phyloP scores from a whole-genome alignment of 2,797 vertebrate genomes.

The Lacerta bilineata region DNA sequence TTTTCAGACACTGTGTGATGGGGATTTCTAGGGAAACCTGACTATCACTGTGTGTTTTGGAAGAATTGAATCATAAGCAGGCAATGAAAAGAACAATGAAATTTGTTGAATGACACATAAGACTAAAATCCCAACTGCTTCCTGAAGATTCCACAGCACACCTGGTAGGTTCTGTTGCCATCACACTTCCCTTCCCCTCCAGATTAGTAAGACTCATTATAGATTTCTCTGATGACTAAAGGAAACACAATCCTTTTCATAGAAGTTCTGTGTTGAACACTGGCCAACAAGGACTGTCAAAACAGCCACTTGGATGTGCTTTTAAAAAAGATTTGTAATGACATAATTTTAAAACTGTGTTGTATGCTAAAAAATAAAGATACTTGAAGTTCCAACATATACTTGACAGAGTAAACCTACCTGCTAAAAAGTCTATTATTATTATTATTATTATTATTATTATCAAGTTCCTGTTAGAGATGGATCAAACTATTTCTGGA shows the following conservation, averaged over 20 bases:
- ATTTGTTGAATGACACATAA: not conserved
- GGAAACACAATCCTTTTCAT: not conserved
- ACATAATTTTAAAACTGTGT: not conserved
- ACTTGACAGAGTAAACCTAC: not conserved
- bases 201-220: not conserved
- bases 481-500: not conserved
- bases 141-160: not conserved
- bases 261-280: too few species aligned
- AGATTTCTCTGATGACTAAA: not conserved
- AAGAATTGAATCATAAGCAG: not conserved
- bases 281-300: not conserved
- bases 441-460: conserved; percentile 19
- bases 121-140: not conserved
- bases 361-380: not conserved
- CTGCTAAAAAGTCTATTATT: not conserved
- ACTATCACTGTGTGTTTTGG: not conserved
- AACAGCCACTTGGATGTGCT: not conserved
- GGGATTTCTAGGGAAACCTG: not conserved
- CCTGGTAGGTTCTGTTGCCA: not conserved
- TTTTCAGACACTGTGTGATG: not conserved
- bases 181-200: not conserved
- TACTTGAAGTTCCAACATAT: not conserved
- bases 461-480: not conserved
- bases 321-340: not conserved
- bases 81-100: not conserved